These are phyloP conservation scores for Aramus guarauna DNA, from an alignment of 2,113 vertebrate genomes.

Conservation along the genomic window DNA sequence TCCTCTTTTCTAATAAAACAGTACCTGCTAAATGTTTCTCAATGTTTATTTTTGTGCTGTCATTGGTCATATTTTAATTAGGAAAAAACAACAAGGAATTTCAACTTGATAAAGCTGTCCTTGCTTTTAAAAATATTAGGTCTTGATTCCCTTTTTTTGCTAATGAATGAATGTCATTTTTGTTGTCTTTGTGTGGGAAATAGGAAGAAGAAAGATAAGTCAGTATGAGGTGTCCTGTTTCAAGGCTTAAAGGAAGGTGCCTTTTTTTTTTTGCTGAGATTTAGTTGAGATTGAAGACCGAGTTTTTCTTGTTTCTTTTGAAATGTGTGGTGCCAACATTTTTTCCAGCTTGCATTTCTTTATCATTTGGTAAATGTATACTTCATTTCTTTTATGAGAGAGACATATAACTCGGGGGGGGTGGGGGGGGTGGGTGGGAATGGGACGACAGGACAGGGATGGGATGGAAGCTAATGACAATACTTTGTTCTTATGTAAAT, in stretches of 20 bases:
- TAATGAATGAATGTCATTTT: neutral
- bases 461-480: neutral
- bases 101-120: neutral
- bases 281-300: neutral
- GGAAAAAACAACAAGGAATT: neutral
- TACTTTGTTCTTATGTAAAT: neutral
- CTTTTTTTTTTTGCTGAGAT: neutral
- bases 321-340: neutral
- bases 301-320: neutral
- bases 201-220: neutral
- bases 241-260: neutral
- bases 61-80: neutral
- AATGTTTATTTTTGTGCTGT: neutral
- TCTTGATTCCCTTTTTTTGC: neutral
- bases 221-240: neutral
- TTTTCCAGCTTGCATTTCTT: neutral
- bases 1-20: neutral
- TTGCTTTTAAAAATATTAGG: neutral
- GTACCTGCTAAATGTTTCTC: neutral
- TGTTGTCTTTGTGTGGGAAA: neutral
- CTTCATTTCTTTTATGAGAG: neutral
- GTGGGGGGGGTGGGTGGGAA: too few relatives aligned
- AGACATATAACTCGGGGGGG: neutral
- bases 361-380: neutral
- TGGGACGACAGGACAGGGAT: accelerated